Conservation (phyloP, 2,113 vertebrate species). For the Dromaius novaehollandiae region DNA sequence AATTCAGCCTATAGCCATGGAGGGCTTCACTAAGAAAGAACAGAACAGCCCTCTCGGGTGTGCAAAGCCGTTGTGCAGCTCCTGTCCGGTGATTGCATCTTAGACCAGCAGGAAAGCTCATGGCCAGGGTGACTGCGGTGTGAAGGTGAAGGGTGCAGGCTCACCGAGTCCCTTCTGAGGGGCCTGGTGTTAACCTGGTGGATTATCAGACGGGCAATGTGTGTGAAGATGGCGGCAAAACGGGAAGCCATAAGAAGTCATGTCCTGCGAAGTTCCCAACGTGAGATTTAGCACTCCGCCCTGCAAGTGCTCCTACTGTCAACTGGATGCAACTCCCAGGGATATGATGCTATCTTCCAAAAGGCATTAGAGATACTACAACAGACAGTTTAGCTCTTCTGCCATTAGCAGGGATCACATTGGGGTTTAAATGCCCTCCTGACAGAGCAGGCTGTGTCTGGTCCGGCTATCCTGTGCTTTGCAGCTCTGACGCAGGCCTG, state of each 20-base stretch:
- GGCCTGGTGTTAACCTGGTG: background rate
- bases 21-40: background rate
- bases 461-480: background rate
- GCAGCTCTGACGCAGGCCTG: background rate
- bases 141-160: background rate
- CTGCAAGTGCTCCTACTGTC: background rate
- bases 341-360: background rate
- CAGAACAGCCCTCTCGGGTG: background rate
- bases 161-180: background rate
- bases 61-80: background rate
- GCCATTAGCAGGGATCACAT: background rate
- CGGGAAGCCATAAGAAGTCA: background rate
- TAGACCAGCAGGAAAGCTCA: background rate
- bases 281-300: background rate
- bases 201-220: background rate
- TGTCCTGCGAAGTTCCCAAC: background rate
- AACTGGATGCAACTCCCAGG: background rate
- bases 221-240: background rate
- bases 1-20: background rate
- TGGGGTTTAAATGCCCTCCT: background rate
- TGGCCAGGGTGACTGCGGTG: background rate
- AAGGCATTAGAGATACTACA: background rate
- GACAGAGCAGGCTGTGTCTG: background rate
- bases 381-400: background rate
- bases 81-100: background rate